Conservation (phyloP, 2,113 vertebrate species). For the Gorsachius goisagi region DNA sequence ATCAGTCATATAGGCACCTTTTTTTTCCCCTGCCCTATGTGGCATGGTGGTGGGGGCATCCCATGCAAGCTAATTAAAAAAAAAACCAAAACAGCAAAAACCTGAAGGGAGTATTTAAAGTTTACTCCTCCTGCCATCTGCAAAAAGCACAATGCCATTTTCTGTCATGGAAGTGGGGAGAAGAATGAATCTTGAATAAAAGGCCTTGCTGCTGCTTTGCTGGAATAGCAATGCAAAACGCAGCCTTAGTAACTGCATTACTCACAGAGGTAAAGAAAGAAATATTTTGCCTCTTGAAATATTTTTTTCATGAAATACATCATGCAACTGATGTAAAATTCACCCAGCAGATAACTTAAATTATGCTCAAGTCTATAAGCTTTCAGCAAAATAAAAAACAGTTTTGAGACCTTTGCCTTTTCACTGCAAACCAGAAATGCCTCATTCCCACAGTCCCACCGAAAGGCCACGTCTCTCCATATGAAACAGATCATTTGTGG, state of each 20-base stretch:
- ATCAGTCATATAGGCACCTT: background rate
- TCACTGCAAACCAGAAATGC: background rate
- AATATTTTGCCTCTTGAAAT: background rate
- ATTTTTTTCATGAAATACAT: background rate
- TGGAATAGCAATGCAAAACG: background rate
- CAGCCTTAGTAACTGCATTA: background rate
- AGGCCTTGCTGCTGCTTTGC: background rate
- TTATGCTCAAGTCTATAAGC: background rate
- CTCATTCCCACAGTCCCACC: background rate
- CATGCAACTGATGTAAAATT: background rate
- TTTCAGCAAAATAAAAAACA: background rate
- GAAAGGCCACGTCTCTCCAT: background rate
- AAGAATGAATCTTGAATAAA: background rate
- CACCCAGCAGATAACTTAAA: background rate
- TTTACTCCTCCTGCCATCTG: background rate
- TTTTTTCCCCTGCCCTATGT: rapidly evolving
- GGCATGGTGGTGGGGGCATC: background rate
- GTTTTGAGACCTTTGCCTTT: background rate
- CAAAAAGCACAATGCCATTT: background rate
- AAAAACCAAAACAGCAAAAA: background rate
- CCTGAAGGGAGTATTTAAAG: background rate
- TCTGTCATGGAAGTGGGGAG: background rate
- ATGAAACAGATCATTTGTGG: background rate
- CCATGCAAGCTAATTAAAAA: background rate
- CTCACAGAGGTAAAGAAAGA: background rate